Evolutionary conservation across 2,888 invertebrate genomes (phyloP).

Genomic region (Lottia scabra): DNA sequence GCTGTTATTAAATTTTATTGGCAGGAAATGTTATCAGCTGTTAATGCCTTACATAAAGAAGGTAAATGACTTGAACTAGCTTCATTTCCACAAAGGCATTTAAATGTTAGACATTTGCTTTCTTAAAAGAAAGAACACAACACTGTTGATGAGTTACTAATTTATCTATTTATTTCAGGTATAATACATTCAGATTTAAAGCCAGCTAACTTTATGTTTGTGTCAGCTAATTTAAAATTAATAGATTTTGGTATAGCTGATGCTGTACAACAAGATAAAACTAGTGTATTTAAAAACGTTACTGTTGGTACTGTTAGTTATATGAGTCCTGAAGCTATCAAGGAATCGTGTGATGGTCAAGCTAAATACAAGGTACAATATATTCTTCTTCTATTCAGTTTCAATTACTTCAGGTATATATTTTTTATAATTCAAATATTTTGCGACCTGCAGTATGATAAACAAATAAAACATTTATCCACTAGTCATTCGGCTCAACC

Average conservation of each 20-base stretch:
- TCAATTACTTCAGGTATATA: too few relatives aligned
- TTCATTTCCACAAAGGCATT: too few relatives aligned
- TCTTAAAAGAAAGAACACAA: too few relatives aligned
- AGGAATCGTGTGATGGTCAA: conserved; percentile 46
- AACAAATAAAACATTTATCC: too few relatives aligned
- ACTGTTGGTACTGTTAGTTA: conserved; percentile 88
- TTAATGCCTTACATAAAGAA: conserved; percentile 88
- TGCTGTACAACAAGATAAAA: conserved; percentile 86
- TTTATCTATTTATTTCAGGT: conserved; percentile 75
- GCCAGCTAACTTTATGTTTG: conserved; percentile 94
- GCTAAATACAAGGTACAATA: conserved; percentile 7
- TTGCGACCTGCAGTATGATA: too few relatives aligned
- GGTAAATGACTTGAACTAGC: conserved; percentile 72
- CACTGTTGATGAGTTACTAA: too few relatives aligned
- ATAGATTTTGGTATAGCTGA: conserved; percentile 97
- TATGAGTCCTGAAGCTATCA: conserved; percentile 89
- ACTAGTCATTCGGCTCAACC: too few relatives aligned
- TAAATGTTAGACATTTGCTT: too few relatives aligned
- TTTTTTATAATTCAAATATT: too few relatives aligned
- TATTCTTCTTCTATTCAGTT: background rate
- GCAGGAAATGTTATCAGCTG: conserved; percentile 93
- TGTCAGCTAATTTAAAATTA: conserved; percentile 86
- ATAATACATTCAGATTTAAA: conserved; percentile 97
- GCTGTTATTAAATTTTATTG: conserved; percentile 88
- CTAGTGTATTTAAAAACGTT: conserved; percentile 85